Evolutionary conservation across 2,888 invertebrate genomes (phyloP).

Genomic region (Meghimatium bilineatum): DNA sequence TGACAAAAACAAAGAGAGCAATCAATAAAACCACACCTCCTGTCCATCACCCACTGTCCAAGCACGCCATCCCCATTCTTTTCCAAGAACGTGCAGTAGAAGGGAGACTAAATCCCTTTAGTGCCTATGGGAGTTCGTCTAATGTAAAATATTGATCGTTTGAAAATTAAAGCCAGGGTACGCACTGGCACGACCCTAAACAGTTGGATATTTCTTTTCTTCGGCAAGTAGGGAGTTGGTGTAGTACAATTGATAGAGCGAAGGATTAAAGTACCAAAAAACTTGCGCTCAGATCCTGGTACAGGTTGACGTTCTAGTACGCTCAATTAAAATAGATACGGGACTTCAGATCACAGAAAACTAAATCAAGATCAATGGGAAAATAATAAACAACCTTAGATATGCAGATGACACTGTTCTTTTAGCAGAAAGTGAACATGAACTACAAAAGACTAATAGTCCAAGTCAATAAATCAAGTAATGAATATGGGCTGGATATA

Average conservation of each 20-base stretch:
- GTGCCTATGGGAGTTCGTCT: not conserved
- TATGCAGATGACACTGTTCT: too few species aligned
- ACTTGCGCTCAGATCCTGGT: too few species aligned
- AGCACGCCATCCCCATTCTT: not conserved
- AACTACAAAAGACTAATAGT: too few species aligned
- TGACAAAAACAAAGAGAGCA: not conserved
- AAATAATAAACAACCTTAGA: too few species aligned
- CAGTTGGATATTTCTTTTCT: not conserved
- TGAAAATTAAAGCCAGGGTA: not conserved
- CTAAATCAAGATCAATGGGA: too few species aligned
- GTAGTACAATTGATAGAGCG: too few species aligned
- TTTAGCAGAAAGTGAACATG: too few species aligned
- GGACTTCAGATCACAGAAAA: too few species aligned
- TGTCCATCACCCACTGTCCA: not conserved
- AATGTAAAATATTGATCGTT: slow-evolving; percentile 28
- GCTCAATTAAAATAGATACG: too few species aligned
- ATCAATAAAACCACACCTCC: slow-evolving; percentile 23
- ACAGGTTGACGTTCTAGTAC: too few species aligned
- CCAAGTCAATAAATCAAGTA: too few species aligned
- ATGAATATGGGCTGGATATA: too few species aligned
- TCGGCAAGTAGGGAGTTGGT: not conserved
- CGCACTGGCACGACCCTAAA: not conserved
- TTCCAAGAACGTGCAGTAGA: not conserved
- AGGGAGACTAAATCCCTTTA: slow-evolving; percentile 4
- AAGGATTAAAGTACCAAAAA: not conserved